Evolutionary conservation across 1,140 invertebrate species (phyloP), one percentile per base, ranked within the genome.

Genomic region (Listronotus bonariensis): DNA sequence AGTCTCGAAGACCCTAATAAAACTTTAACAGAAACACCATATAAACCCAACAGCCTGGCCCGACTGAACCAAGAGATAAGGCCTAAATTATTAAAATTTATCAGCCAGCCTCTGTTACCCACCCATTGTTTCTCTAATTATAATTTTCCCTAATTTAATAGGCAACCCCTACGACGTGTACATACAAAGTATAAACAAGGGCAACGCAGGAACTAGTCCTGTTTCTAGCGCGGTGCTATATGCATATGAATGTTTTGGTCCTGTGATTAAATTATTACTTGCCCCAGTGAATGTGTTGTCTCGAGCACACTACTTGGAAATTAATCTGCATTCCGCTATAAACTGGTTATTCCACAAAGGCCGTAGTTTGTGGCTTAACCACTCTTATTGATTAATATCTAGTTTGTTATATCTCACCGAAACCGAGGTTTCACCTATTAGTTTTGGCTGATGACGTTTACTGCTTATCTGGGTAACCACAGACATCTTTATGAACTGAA

Each of bases 151-250:
- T 55, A 55, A 14, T 55, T 57, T 57, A 46, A 34, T 57, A 57
- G 43, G 43, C 55, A 57, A 36, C 26, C 41, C 55, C 43, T 57
- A 57, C 17, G 43, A 14, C 26, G 31, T 57, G 41, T 45, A 57
- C 31, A 57, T 42, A 57, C 40, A 57, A 57, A 57, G 31, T 57
- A 46, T 46, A 57, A 57, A 57, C 55, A 46, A 43, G 55, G 42
- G 55, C 34, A 36, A 36, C 11, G 34, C 8, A 55, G 53, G 41
- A 55, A 55, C 53, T 55, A 55, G 53, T n/a, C 38, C 40, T 11
- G 34, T 36, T 54, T 38, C 34, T 54, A 54, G 32, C 18, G 34
- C 0, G 51, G 34, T 38, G 41, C 40, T 55, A 38, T 55, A 43
- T 55, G 53, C 40, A 55, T 55, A 42, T 42, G 38, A 43, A 55